These are phyloP conservation scores for Ramphastos sulfuratus DNA, from an alignment of 2,113 vertebrate species.

Conservation along the genomic window DNA sequence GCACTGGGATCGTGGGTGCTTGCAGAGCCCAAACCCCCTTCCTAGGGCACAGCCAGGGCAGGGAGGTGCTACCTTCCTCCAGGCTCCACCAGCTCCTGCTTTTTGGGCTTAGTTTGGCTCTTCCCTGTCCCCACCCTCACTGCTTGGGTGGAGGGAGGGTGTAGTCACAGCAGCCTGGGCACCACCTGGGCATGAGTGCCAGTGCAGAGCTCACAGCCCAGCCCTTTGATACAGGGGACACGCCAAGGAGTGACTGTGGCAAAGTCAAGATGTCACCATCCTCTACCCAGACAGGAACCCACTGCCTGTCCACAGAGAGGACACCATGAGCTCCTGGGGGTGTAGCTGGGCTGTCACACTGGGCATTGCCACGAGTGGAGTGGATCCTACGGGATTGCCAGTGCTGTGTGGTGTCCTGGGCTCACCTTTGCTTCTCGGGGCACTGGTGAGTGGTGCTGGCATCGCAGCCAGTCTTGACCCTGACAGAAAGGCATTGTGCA, in stretches of 20 bases:
- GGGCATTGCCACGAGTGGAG: neutral
- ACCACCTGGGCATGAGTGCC: fast-evolving
- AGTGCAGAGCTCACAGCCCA: neutral
- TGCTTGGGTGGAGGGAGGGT: neutral
- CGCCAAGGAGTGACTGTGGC: fast-evolving
- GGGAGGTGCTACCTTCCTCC: neutral
- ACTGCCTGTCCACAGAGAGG: fast-evolving
- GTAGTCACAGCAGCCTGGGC: neutral
- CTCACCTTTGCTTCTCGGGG: neutral
- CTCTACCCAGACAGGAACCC: neutral
- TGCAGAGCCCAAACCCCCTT: neutral
- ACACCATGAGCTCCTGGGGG: neutral
- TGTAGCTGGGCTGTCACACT: neutral
- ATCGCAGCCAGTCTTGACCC: neutral
- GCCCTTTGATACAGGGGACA: fast-evolving
- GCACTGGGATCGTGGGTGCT: neutral
- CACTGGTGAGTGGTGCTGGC: neutral
- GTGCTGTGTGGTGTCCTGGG: fast-evolving
- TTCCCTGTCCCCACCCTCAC: neutral
- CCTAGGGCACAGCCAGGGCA: neutral
- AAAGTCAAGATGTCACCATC: fast-evolving
- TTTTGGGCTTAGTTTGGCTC: neutral
- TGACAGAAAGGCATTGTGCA: neutral
- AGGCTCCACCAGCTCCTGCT: neutral
- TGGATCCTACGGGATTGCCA: neutral